A percentile compares a stretch with the other conserved stretches of the same genome.
Conservation (phyloP, 1,140 invertebrate species). For the Zaprionus camerounensis region DNA sequence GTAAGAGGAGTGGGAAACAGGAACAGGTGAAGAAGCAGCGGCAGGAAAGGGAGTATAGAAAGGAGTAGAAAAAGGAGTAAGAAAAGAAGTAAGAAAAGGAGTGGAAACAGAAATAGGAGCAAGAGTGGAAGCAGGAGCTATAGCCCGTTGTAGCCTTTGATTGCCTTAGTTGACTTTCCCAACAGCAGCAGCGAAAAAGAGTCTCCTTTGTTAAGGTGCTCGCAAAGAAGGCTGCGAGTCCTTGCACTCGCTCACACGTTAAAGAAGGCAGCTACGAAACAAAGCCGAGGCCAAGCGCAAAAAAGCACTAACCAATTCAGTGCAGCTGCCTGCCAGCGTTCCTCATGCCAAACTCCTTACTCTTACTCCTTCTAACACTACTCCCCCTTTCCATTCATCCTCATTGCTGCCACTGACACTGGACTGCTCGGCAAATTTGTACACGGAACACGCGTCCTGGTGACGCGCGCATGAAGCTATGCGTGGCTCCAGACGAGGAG, state of each 20-base stretch:
- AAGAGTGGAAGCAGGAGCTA: neutral
- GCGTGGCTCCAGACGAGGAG: slow-evolving; percentile 23
- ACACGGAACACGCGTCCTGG: slow-evolving; percentile 68
- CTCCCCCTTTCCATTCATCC: neutral
- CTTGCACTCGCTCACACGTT: slow-evolving; percentile 60
- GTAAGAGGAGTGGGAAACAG: neutral
- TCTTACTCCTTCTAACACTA: neutral
- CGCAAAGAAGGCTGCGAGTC: slow-evolving; percentile 65
- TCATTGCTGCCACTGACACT: slow-evolving; percentile 46
- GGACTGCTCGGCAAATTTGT: slow-evolving; percentile 57
- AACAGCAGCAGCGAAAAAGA: slow-evolving; percentile 18
- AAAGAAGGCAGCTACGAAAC: slow-evolving; percentile 19
- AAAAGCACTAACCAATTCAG: slow-evolving; percentile 38
- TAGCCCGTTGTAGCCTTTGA: slow-evolving; percentile 10
- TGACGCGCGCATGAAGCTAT: slow-evolving; percentile 38
- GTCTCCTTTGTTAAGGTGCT: slow-evolving; percentile 50
- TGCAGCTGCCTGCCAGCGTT: slow-evolving; percentile 13
- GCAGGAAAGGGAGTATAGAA: too few relatives aligned
- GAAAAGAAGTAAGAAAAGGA: neutral
- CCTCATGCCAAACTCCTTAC: neutral
- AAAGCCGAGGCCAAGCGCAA: slow-evolving; percentile 38
- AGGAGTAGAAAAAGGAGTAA: neutral
- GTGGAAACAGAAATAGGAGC: neutral
- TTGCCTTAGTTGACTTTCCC: slow-evolving; percentile 26
- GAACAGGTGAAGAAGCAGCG: too few relatives aligned